These are phyloP conservation scores for Cygnus buccinator DNA, from an alignment of 2,113 vertebrate species.

Conservation along the genomic window DNA sequence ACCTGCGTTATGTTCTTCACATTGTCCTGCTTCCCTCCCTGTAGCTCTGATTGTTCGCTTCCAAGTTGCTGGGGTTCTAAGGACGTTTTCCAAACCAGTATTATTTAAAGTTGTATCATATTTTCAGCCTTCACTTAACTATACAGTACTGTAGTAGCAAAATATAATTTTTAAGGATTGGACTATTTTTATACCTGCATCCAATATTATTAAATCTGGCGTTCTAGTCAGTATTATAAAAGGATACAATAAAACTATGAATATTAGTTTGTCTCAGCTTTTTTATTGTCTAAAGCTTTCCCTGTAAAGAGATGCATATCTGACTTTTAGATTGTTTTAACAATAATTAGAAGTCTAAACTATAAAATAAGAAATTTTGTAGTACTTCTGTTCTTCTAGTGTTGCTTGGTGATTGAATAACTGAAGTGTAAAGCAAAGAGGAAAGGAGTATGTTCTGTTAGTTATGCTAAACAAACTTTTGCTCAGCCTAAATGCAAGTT, in stretches of 20 bases:
- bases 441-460: neutral
- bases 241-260: constrained; percentile 79
- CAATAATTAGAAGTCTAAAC: neutral
- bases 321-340: neutral
- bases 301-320: neutral
- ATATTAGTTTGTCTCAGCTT: constrained; percentile 43
- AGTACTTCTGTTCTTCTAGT: neutral
- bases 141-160: constrained; percentile 81
- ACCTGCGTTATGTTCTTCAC: constrained; percentile 36
- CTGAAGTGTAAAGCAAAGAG: neutral
- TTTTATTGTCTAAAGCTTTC: constrained; percentile 12
- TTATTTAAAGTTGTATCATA: constrained; percentile 83
- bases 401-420: neutral
- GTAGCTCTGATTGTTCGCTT: constrained; percentile 59
- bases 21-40: constrained; percentile 44
- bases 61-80: constrained; percentile 55
- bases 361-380: neutral
- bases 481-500: neutral
- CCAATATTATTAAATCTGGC: constrained; percentile 78
- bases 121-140: constrained; percentile 78
- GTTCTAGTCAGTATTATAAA: constrained; percentile 83
- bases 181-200: constrained; percentile 84
- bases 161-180: constrained; percentile 81
- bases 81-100: constrained; percentile 62
- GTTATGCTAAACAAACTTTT: neutral